Evolutionary conservation across 2,888 invertebrate genomes (phyloP), one percentile per base, ranked within the genome.

Genomic region (Invenusta paracnida): DNA sequence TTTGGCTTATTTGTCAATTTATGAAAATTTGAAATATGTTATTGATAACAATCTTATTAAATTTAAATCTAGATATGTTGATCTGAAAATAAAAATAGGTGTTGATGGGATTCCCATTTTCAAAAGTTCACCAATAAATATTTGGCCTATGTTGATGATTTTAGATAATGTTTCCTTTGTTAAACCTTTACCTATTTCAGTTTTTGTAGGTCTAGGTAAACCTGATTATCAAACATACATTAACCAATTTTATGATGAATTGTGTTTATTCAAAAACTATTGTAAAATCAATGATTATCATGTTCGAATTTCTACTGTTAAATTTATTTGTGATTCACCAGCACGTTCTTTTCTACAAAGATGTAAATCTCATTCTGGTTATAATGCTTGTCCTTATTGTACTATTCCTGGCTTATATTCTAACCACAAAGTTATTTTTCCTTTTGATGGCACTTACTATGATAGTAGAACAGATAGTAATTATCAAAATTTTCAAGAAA

Each of bases 261-360:
- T 29, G 13, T 28, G 1, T 0, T 2, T 67, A n/a, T 30, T 87
- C 0, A 29, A 31, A 30, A 23, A 84, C 17, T 66, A 79, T 82
- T 83, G 2, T 2, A n/a, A 79, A 11, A n/a, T 79, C 5, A 11
- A 2, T 27, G 29, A n/a, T 11, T 79, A 11, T 79, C 2, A 5
- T 2, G n/a, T 79, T 29, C 2, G n/a, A 79, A 79, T 79, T 11
- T 2, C 79, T 27, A n/a, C 2, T 27, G 79, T 79, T 5, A 79
- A 85, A 27, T 86, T 87, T 83, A 87, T 87, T 31, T 87, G 87
- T 86, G 87, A 87, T 87, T 79, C 87, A 0, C 87, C 87, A 28
- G 87, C 87, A 25, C 30, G 87, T 23, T 82, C 87, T 0, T 86
- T 87, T 48, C 1, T 86, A 2, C 87, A 87, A 30, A 0, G 84